Base-by-base conservation (phyloP, 2,888 invertebrate species). In the Xestoiulus laeticollis region DNA sequence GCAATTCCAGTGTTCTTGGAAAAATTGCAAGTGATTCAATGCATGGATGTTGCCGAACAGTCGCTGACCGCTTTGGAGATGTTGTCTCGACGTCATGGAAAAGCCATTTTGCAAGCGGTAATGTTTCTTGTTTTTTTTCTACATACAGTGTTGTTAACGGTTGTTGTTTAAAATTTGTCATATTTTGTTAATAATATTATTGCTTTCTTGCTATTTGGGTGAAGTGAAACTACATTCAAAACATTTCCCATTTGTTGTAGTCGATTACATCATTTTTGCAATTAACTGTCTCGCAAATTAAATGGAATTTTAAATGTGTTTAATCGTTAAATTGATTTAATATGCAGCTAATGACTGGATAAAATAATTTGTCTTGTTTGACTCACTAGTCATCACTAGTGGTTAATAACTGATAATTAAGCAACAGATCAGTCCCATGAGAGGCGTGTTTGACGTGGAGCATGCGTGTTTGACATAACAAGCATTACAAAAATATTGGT, bases 1-100 rank as follows among this genome's bases (percentile, higher is more conserved):
- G 99, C 99, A 1, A 97, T 99, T 88, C 99, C 99, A 0, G 97
- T 97, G 0, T 98, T 99, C 93, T 93, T 99, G 88, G 98, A 99
- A 93, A 99, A 98, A 93, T 93, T 99, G 88, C 98, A 99, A 93
- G 96, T 97, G 33, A 99, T 99, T 91, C 99, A 99, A 90, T 99
- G 99, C 92, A 99, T 99, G 97, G 99, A 99, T 93, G 99, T 99
- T 30, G 99, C 99, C 4, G 99, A 99, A 92, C 99, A 99, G 93
- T 97, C 98, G 90, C 94, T 99, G 89, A 98, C 99, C 6, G 99
- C 99, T 2, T 93, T 99, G 82, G 99, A 99, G 92, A 99, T 99
- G 95, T 94, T 99, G 87, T 99, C 99, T 0, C 94, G 98, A 19
- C 94, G 99, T 89, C 99, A 99, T 93, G 97, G 98, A 91, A 99